Base-by-base conservation (phyloP, 1,140 invertebrate species). In the Drepana arcuata region DNA sequence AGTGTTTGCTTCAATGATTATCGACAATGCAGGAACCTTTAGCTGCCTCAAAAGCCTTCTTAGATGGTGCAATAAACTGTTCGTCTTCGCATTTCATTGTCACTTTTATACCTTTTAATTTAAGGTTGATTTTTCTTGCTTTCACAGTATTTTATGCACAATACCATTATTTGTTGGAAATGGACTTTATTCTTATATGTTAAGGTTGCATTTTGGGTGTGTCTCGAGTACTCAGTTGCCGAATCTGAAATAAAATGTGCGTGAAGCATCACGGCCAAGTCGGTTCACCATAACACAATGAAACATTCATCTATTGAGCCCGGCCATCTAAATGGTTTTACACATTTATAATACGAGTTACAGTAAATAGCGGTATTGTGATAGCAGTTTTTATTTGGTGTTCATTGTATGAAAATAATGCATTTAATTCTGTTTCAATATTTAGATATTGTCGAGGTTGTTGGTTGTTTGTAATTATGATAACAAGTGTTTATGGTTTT, bases 1-100 rank as follows among this genome's bases (percentile, higher is more conserved):
- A 82, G 78, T 79, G 74, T 82, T 79, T 82, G 78, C 78, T 79
- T 78, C 74, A 79, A 69, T 78, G 78, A 82, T 82, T 82, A 82
- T 68, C 71, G 56, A 82, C 78, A 82, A 82, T 82, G 58, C 66
- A 44, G 46, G 59, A 63, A 79, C 71, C 69, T 79, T 79, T 79
- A 69, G 71, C 72, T 67, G 78, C 71, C 69, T 63, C 59, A 69
- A 78, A 79, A 78, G 71, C 67, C 71, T 77, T 41, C 56, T 66
- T 57, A n/a, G n/a, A n/a, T n/a, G n/a, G n/a, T n/a, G n/a, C n/a
- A n/a, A n/a, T n/a, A n/a, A n/a, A n/a, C n/a, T n/a, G n/a, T n/a
- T n/a, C n/a, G n/a, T n/a, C n/a, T n/a, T n/a, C n/a, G n/a, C 26
- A 37, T 5, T 28, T 21, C 23, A 45, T 47, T 56, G 34, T 24